Evolutionary conservation across 2,888 invertebrate genomes (phyloP).

Genomic region (Meghimatium bilineatum): DNA sequence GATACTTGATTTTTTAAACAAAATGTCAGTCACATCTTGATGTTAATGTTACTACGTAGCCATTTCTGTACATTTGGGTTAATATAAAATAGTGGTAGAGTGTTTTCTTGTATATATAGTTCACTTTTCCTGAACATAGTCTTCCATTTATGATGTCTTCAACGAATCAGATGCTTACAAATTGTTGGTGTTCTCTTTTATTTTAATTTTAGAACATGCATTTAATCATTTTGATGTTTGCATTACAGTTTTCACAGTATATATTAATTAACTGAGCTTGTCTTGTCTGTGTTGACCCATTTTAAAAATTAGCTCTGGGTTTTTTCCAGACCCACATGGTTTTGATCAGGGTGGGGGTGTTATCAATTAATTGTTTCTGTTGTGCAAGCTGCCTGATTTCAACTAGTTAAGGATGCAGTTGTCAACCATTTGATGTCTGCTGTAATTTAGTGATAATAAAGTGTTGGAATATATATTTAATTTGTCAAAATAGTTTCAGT

Average conservation of each 20-base stretch:
- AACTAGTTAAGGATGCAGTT: neutral
- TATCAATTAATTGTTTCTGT: too few species aligned
- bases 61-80: neutral
- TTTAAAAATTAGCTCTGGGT: too few species aligned
- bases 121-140: conserved; percentile 23
- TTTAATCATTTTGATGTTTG: neutral
- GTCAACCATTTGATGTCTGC: neutral
- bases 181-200: neutral
- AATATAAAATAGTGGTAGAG: neutral
- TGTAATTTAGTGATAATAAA: too few species aligned
- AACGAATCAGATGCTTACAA: conserved; percentile 23
- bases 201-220: conserved; percentile 1
- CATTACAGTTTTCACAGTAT: neutral
- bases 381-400: neutral
- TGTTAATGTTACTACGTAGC: neutral
- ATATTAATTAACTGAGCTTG: neutral
- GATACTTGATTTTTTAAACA: neutral
- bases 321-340: too few species aligned
- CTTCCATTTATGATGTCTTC: conserved; percentile 34
- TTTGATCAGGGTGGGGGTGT: too few species aligned
- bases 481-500: too few species aligned
- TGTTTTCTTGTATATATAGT: conserved; percentile 12
- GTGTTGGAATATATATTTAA: too few species aligned
- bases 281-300: neutral
- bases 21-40: neutral